A percentile compares a stretch with the other conserved stretches of the same genome.
phyloP scores from a whole-genome alignment of 2,797 vertebrate genomes.

The Ceryle rudis region DNA sequence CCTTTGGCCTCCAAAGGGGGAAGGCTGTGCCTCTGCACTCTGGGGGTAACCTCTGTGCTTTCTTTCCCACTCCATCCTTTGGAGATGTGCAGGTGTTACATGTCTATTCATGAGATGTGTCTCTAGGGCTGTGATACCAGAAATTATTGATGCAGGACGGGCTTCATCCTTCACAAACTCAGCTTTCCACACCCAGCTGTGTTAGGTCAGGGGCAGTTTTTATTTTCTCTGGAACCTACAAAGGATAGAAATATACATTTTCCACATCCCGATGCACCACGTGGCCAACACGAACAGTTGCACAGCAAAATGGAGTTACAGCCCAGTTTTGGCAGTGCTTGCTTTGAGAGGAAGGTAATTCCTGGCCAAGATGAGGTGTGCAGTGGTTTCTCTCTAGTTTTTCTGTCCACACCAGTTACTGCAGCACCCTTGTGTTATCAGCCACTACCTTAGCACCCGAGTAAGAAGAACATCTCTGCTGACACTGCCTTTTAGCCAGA shows the following conservation, averaged over 20 bases:
- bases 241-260: background rate
- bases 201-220: background rate
- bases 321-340: background rate
- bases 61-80: background rate
- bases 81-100: background rate
- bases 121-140: background rate
- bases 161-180: background rate
- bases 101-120: background rate
- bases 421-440: background rate
- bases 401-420: background rate
- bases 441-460: background rate
- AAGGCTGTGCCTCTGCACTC: background rate
- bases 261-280: background rate
- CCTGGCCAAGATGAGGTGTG: background rate
- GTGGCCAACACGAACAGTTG: background rate
- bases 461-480: background rate
- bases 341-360: background rate
- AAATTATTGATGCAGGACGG: background rate
- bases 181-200: background rate
- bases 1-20: background rate
- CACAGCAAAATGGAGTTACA: background rate
- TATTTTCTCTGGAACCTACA: background rate
- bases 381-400: background rate
- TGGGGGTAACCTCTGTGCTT: background rate
- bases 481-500: background rate